Conservation (phyloP, 2,797 vertebrate species). For the Anguilla anguilla region DNA sequence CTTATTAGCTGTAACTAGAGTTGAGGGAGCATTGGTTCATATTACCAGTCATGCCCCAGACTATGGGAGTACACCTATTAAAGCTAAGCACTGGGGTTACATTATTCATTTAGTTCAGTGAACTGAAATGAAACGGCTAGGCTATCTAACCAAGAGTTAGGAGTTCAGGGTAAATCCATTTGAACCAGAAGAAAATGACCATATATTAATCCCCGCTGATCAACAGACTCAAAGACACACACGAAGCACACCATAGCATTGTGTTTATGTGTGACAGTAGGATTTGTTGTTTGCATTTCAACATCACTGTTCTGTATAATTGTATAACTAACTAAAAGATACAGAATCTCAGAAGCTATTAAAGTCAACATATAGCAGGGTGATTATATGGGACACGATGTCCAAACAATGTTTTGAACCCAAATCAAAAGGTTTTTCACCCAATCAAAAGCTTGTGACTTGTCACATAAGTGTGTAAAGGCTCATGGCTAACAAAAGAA, state of each 20-base stretch:
- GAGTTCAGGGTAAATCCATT: neutral
- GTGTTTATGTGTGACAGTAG: neutral
- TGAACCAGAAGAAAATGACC: neutral
- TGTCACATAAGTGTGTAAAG: no score
- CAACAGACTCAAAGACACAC: neutral
- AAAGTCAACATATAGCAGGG: neutral
- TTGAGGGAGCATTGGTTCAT: neutral
- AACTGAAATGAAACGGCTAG: neutral
- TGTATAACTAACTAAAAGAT: neutral
- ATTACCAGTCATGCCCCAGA: neutral
- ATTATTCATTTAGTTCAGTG: neutral
- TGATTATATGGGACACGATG: no score
- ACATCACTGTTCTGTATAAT: neutral
- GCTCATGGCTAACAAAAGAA: no score
- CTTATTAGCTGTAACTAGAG: conserved; percentile 11
- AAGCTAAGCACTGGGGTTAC: neutral
- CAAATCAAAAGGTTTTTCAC: no score
- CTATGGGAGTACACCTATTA: neutral
- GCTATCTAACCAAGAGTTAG: neutral
- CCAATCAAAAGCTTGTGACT: no score
- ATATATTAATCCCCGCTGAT: neutral
- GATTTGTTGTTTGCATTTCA: neutral
- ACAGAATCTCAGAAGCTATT: neutral
- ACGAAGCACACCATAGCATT: neutral
- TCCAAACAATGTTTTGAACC: no score